These are phyloP conservation scores for Drosophila leontia DNA, from an alignment of 1,140 invertebrate species.

Conservation along the genomic window DNA sequence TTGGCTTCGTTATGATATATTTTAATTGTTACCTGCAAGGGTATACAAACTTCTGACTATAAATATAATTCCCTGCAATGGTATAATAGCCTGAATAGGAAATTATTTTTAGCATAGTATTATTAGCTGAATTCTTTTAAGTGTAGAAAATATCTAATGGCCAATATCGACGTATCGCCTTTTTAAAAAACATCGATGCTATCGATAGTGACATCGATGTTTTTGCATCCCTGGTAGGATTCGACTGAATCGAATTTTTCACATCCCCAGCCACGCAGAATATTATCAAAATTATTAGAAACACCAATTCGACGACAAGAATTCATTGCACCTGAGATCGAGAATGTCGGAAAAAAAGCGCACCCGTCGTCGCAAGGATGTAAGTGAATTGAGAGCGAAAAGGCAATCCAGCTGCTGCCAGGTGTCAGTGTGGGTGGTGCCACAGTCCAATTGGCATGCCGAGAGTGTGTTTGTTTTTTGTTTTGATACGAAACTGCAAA, in stretches of 20 bases:
- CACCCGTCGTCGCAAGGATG: slow-evolving; percentile 83
- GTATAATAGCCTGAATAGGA: too few species aligned
- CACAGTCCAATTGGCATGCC: slow-evolving; percentile 60
- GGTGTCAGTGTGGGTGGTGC: slow-evolving; percentile 14
- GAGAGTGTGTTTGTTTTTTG: slow-evolving; percentile 65
- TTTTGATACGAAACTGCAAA: slow-evolving; percentile 32
- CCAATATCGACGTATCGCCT: not conserved
- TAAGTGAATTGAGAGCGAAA: slow-evolving; percentile 58
- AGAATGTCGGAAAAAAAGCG: slow-evolving; percentile 84
- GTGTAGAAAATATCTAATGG: not conserved
- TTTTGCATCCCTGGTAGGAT: too few species aligned
- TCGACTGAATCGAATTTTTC: too few species aligned
- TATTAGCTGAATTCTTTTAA: not conserved
- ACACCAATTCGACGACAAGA: slow-evolving; percentile 32
- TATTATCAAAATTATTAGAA: slow-evolving; percentile 57
- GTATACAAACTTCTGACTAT: too few species aligned
- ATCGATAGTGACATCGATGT: not conserved
- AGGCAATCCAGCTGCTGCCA: not conserved
- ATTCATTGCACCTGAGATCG: slow-evolving; percentile 13
- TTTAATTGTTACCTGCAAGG: too few species aligned
- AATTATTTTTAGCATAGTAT: not conserved
- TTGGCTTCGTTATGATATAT: too few species aligned
- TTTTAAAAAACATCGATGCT: not conserved
- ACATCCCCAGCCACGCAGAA: slow-evolving; percentile 28
- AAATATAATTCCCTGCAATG: too few species aligned